Evolutionary conservation across 2,797 vertebrate genomes (phyloP), one percentile per base, ranked within the genome.

Genomic region (Enteromius unitaeniatus): DNA sequence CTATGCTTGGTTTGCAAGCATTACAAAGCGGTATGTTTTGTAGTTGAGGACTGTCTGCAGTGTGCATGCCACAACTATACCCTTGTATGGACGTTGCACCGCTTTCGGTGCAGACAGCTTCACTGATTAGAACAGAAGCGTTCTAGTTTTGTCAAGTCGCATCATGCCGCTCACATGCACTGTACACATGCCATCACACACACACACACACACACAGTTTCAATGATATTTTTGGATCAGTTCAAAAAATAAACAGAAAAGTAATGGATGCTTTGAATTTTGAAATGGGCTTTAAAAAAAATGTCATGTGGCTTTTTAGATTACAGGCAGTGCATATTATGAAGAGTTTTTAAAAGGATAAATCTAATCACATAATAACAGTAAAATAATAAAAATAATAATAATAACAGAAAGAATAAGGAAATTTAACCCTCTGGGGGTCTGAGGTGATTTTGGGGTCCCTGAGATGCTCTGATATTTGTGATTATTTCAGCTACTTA

Each of bases 91-190:
- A 78, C 1, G 17, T 21, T 7, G 15, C 26, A 40, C 6, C 1
- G 7, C 53, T 23, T 58, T 34, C 53, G 26, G n/a, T 58, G 21
- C 26, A 26, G 76, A 78, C 76, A 34, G 60, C 58, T 47, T 65
- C 6, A 17, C 40, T 65, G 58, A 78, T 78, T 78, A 34, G 76
- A 64, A 78, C 60, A 65, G 76, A 78, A 78, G 60, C 60, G 42
- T 10, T 78, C 76, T 78, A 78, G 76, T 65, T 78, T 65, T 49
- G 76, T 78, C 76, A 78, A 31, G 26, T 65, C 60, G 23, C 60
- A 78, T 78, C 42, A 78, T 78, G 76, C 40, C 17, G 23, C 60
- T 65, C 42, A 17, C 76, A 34, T 65, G 60, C 76, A 62, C 42
- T 34, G 40, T 19, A 53, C 49, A 74, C 49, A 34, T 37, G 72